Conservation (phyloP, 2,888 invertebrate species). For the Hydrotaea diabolus region DNA sequence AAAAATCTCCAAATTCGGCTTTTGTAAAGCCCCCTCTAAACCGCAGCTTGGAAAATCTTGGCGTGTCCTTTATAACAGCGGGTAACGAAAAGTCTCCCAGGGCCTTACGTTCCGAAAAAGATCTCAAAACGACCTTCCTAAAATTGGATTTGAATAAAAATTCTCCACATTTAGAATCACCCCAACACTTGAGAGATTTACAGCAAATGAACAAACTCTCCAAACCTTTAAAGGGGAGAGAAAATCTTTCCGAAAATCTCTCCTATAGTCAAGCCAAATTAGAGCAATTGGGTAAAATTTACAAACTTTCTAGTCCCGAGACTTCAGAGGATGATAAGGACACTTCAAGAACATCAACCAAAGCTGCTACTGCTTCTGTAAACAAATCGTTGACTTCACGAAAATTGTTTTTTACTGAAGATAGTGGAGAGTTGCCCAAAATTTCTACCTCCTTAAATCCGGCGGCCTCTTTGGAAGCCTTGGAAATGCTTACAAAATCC, state of each 20-base stretch:
- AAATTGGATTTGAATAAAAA: slow-evolving; percentile 22
- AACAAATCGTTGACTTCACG: background rate
- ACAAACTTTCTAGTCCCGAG: slow-evolving; percentile 12
- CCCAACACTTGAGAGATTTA: background rate
- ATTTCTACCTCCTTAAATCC: slow-evolving; percentile 71
- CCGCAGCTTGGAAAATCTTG: background rate
- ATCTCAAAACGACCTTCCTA: background rate
- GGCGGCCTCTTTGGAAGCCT: slow-evolving; percentile 76
- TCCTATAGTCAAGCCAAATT: background rate
- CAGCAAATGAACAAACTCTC: background rate
- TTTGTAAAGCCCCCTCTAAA: slow-evolving; percentile 8
- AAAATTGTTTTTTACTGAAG: background rate
- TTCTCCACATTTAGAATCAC: slow-evolving; percentile 30
- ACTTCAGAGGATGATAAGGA: slow-evolving; percentile 2
- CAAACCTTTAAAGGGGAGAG: background rate
- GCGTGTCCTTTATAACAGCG: background rate
- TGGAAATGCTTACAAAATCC: slow-evolving; percentile 75
- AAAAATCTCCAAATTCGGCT: slow-evolving; percentile 5
- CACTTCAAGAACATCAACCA: background rate
- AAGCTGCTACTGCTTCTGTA: background rate
- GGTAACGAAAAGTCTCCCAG: slow-evolving; percentile 4
- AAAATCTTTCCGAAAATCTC: background rate
- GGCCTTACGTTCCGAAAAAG: background rate
- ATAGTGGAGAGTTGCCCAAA: background rate
- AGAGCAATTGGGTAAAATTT: slow-evolving; percentile 47